Percentiles rank a stretch among this genome's conserved stretches.
phyloP scores from a whole-genome alignment of 1,140 invertebrate species.

The Lepidurus arcticus region DNA sequence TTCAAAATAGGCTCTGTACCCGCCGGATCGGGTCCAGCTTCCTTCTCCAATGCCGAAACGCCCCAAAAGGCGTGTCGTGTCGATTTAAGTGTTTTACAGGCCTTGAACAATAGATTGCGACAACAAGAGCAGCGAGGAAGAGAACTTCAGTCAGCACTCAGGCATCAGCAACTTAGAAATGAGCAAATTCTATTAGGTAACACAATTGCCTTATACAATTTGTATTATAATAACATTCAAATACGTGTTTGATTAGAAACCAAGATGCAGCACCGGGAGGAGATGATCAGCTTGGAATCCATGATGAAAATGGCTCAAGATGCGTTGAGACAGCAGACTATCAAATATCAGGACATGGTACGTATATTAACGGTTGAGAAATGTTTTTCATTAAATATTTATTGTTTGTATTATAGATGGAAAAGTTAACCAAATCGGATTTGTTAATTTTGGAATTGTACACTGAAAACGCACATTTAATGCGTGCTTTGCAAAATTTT shows the following conservation, averaged over 20 bases:
- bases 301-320: conserved; percentile 55
- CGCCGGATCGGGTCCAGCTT: background rate
- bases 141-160: conserved; percentile 55
- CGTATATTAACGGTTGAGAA: conserved; percentile 25
- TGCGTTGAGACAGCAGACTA: conserved; percentile 57
- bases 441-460: conserved; percentile 32
- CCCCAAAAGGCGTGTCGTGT: conserved; percentile 39
- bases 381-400: background rate
- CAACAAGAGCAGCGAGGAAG: conserved; percentile 56
- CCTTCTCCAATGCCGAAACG: conserved; percentile 22
- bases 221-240: background rate
- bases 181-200: conserved; percentile 61
- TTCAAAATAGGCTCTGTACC: background rate
- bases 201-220: conserved; percentile 36
- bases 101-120: conserved; percentile 47
- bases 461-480: conserved; percentile 32
- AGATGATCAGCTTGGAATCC: conserved; percentile 54
- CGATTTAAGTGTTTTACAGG: conserved; percentile 47
- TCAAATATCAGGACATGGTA: conserved; percentile 53
- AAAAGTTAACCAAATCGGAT: conserved; percentile 31
- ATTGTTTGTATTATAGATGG: conserved; percentile 26
- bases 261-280: conserved; percentile 56
- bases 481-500: conserved; percentile 26
- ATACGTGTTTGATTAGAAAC: conserved; percentile 47
- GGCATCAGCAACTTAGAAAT: conserved; percentile 57